phyloP scores from a whole-genome alignment of 2,113 vertebrate genomes.

The Anoura caudifer region DNA sequence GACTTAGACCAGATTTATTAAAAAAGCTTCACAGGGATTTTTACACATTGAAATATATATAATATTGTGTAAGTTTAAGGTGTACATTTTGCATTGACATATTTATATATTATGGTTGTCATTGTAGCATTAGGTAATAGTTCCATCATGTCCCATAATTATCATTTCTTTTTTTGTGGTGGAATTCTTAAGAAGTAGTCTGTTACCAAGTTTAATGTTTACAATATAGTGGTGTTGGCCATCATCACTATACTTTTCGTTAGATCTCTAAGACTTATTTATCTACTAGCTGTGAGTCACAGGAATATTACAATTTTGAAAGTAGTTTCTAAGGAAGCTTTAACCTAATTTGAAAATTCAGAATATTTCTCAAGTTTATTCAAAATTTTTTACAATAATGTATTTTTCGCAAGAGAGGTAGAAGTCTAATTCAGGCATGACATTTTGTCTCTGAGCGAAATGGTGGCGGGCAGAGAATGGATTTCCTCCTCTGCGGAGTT shows the following conservation, averaged over 20 bases:
- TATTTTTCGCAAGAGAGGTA: neutral
- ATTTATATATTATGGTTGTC: neutral
- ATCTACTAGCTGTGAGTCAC: neutral
- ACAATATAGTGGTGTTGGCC: neutral
- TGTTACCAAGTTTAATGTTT: neutral
- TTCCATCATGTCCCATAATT: neutral
- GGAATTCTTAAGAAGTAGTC: neutral
- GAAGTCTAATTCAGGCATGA: neutral
- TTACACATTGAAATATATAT: too few relatives aligned
- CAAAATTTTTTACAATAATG: neutral
- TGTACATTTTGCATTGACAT: neutral
- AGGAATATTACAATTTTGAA: neutral
- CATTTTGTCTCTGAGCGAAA: neutral
- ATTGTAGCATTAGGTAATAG: neutral
- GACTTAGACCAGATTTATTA: too few relatives aligned
- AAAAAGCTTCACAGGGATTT: too few relatives aligned
- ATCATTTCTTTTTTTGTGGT: neutral
- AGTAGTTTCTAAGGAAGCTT: neutral
- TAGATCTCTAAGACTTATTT: neutral
- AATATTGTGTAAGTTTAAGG: neutral
- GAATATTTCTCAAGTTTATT: neutral
- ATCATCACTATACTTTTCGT: neutral
- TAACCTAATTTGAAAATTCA: neutral
- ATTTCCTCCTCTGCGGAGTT: conserved; percentile 32
- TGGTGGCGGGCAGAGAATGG: neutral